Evolutionary conservation across 2,797 vertebrate species (phyloP).

Genomic region (Sebastes paucispinis): DNA sequence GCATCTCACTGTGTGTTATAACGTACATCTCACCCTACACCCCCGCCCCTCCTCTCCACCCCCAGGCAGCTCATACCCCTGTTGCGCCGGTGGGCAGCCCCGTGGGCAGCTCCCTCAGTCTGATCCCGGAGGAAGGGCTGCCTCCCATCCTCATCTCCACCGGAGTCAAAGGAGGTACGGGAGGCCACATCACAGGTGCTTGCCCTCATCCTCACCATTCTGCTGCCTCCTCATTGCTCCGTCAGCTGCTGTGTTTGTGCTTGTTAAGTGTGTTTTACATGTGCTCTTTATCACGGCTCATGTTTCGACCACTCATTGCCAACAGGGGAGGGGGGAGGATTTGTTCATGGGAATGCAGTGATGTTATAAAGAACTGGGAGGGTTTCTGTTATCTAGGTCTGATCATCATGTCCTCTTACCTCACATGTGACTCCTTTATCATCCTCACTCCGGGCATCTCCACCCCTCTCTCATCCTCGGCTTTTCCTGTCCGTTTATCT

Average conservation of each 20-base stretch:
- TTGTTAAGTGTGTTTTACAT: slow-evolving; percentile 20
- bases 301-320: slow-evolving; percentile 47
- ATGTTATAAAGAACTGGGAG: not conserved
- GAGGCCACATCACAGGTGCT: slow-evolving; percentile 86
- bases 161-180: slow-evolving; percentile 98
- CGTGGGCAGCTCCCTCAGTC: slow-evolving; percentile 94
- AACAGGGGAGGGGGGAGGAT: not conserved
- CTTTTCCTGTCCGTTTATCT: not conserved
- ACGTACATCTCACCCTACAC: slow-evolving; percentile 18
- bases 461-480: slow-evolving; percentile 1
- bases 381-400: not conserved
- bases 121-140: slow-evolving; percentile 98
- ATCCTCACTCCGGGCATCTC: slow-evolving; percentile 23
- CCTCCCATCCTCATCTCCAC: slow-evolving; percentile 99
- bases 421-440: slow-evolving; percentile 12
- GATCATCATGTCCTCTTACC: not conserved
- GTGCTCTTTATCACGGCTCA: slow-evolving; percentile 58
- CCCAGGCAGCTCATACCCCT: slow-evolving; percentile 75
- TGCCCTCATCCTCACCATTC: slow-evolving; percentile 81
- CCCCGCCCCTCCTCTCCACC: slow-evolving; percentile 30
- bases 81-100: slow-evolving; percentile 89
- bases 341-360: not conserved
- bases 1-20: slow-evolving; percentile 7
- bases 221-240: slow-evolving; percentile 68
- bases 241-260: slow-evolving; percentile 50